Evolutionary conservation across 2,797 vertebrate genomes (phyloP).

Genomic region (Hypotaenidia philippensis): DNA sequence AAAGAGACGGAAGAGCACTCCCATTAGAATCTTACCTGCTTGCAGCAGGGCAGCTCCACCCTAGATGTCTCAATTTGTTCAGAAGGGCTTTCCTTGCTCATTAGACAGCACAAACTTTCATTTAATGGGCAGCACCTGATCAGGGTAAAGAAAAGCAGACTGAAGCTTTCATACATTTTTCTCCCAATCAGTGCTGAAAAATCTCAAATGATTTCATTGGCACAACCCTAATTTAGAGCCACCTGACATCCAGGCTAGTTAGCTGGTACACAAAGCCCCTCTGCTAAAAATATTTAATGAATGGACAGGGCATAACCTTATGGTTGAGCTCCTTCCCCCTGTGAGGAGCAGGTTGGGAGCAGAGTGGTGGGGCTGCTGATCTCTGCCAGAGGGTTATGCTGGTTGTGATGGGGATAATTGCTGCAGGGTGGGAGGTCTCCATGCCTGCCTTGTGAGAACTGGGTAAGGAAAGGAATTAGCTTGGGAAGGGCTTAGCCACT

Average conservation of each 20-base stretch:
- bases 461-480: neutral
- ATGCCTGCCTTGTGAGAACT: accelerated
- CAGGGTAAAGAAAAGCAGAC: neutral
- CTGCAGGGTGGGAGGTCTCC: neutral
- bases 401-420: neutral
- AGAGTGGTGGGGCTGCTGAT: too few species aligned
- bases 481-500: neutral
- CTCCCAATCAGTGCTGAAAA: neutral
- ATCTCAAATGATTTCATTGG: neutral
- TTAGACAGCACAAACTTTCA: neutral
- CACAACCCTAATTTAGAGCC: neutral
- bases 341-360: accelerated
- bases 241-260: neutral
- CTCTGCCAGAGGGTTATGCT: accelerated
- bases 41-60: accelerated
- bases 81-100: neutral
- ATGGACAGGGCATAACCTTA: neutral
- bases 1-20: neutral
- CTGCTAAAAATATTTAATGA: neutral
- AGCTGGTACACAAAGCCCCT: neutral
- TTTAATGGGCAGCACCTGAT: neutral
- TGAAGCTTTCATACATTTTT: neutral
- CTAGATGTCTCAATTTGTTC: neutral
- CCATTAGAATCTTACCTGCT: neutral
- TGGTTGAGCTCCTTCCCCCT: neutral